These are phyloP conservation scores for Drosophila chauvacae DNA, from an alignment of 1,140 invertebrate species.

Conservation along the genomic window DNA sequence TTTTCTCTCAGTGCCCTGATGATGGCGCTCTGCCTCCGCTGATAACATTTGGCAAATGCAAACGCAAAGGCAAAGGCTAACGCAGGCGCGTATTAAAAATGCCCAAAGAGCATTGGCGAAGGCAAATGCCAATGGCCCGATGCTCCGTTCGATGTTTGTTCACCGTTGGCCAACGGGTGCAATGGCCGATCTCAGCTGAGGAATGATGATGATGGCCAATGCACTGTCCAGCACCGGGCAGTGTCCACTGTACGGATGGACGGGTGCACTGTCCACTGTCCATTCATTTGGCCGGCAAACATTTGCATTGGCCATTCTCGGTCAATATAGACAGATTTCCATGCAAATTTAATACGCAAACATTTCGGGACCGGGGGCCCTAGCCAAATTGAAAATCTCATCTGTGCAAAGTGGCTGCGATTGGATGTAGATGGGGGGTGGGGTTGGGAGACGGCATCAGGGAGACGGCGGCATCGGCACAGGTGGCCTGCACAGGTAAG, in stretches of 20 bases:
- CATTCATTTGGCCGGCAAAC: conserved; percentile 81
- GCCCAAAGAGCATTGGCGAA: conserved; percentile 71
- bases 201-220: conserved; percentile 30
- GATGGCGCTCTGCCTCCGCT: conserved; percentile 52
- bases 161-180: conserved; percentile 47
- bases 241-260: conserved; percentile 42
- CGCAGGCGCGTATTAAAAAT: conserved; percentile 79
- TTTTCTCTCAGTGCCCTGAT: conserved; percentile 9
- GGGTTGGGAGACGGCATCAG: background rate
- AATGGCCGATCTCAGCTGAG: conserved; percentile 46
- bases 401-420: conserved; percentile 70
- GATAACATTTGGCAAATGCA: conserved; percentile 81
- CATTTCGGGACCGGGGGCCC: conserved; percentile 68
- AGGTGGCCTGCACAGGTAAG: conserved; percentile 17
- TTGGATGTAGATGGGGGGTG: background rate
- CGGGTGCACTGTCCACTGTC: conserved; percentile 32
- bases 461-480: conserved; percentile 1
- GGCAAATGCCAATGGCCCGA: conserved; percentile 56
- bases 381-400: conserved; percentile 84
- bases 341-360: conserved; percentile 85
- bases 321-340: conserved; percentile 85
- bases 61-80: conserved; percentile 44
- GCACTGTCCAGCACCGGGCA: conserved; percentile 30
- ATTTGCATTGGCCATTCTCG: conserved; percentile 83
- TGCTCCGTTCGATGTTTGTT: conserved; percentile 41